Evolutionary conservation across 2,888 invertebrate species (phyloP), one percentile per base, ranked within the genome.

Genomic region (Pharmacophagus antenor): DNA sequence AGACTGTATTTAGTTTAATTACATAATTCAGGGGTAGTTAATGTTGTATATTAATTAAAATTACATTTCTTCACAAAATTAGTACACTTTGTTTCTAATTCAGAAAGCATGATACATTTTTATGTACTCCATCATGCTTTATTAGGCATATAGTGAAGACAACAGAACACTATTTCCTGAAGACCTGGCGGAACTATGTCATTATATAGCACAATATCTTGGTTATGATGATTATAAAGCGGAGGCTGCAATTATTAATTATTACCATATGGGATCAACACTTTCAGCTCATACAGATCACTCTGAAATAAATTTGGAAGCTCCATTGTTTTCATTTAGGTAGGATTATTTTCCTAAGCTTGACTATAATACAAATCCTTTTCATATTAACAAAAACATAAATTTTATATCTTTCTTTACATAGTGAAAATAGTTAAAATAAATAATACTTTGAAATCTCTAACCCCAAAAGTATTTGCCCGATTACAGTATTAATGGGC

Each of bases 221-320:
- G 93, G 93, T 2, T 94, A 92, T 73, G 61, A 71, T 0, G 76
- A 92, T 53, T 97, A 95, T 76, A 88, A 80, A 58, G 95, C 98
- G 0, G 95, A 99, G 88, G 99, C 99, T 17, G 98, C 97, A 0
- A 99, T 99, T 70, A 93, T 99, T 0, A 99, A 99, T 87, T 99
- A 95, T 81, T 99, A 99, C 80, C 96, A 97, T 68, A 93, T 96
- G 90, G 96, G 97, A 73, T 97, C 98, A 0, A 97, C 97, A 2
- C 88, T 99, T 37, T 96, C 97, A 1, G 97, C 97, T 0, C 99
- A 99, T 77, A 97, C 96, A 0, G 99, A 99, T 85, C 95, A 96
- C 76, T 99, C 99, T 0, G 99, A 99, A 87, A 85, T 93, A 1
- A 95, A 97, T 85, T 88, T 95, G 49, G 91, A 93, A 25, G 97